Percentiles rank a stretch among this genome's conserved stretches.
These are phyloP conservation scores for Heliocidaris tuberculata DNA, from an alignment of 35 echinoderm and acorn worm genomes.

Conservation along the genomic window DNA sequence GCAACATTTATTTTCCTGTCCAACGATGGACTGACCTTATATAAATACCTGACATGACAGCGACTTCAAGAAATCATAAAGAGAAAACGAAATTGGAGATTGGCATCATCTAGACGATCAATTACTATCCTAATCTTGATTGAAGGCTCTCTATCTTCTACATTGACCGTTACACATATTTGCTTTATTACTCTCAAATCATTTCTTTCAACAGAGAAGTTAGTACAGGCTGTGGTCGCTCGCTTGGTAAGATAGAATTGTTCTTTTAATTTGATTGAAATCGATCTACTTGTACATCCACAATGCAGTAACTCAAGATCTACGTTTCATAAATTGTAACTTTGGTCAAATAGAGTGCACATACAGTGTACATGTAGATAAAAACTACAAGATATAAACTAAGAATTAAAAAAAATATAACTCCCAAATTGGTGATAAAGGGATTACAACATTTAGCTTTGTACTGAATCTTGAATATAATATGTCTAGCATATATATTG, in stretches of 20 bases:
- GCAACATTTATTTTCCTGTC: constrained; percentile 17
- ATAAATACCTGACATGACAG: neutral
- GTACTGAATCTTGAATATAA: too few relatives aligned
- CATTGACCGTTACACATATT: neutral
- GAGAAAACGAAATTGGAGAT: constrained; percentile 20
- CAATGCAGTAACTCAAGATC: too few relatives aligned
- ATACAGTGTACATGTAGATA: too few relatives aligned
- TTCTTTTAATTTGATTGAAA: neutral
- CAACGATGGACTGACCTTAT: neutral
- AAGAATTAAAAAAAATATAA: too few relatives aligned
- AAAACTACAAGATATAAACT: too few relatives aligned
- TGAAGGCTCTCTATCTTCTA: neutral
- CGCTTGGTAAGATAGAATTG: neutral
- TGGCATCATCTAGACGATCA: neutral
- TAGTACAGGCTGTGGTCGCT: neutral
- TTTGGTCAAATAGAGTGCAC: too few relatives aligned
- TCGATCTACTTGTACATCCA: neutral
- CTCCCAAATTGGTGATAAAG: too few relatives aligned
- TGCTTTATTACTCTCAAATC: neutral
- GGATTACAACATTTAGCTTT: too few relatives aligned
- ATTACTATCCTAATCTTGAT: neutral
- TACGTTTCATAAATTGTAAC: too few relatives aligned
- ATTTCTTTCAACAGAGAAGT: neutral
- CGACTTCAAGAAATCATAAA: neutral
- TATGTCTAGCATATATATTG: too few relatives aligned